These are phyloP conservation scores for Philopedon plagiatum DNA, from an alignment of 2,888 invertebrate genomes.

Conservation along the genomic window DNA sequence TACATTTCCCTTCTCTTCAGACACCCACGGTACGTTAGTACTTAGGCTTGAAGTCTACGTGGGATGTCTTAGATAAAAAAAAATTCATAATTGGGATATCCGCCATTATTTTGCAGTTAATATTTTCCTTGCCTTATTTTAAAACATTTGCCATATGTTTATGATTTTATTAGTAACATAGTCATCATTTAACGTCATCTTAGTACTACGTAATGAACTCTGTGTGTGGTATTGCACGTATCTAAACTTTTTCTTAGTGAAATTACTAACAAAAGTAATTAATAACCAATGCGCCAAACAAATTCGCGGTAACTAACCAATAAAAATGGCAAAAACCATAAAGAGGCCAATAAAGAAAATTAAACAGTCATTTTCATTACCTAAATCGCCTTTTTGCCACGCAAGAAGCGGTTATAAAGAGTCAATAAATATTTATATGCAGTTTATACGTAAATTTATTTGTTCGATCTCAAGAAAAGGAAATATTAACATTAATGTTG, in stretches of 20 bases:
- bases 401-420: slow-evolving; percentile 23
- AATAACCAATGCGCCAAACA: slow-evolving; percentile 22
- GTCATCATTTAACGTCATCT: background rate
- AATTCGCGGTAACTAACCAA: slow-evolving; percentile 18
- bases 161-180: background rate
- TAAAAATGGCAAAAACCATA: slow-evolving; percentile 24
- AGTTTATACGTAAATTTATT: slow-evolving; percentile 33
- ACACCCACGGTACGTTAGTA: too few species aligned
- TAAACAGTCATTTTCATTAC: slow-evolving; percentile 21
- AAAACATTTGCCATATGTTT: too few species aligned
- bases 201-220: background rate
- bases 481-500: slow-evolving; percentile 9
- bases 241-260: slow-evolving; percentile 24
- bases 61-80: too few species aligned
- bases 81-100: too few species aligned
- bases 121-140: too few species aligned
- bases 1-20: too few species aligned
- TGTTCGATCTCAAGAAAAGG: slow-evolving; percentile 1
- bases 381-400: slow-evolving; percentile 12
- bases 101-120: too few species aligned
- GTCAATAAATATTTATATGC: slow-evolving; percentile 33
- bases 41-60: too few species aligned
- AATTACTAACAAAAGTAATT: slow-evolving; percentile 29
- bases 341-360: slow-evolving; percentile 18
- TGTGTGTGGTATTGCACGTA: slow-evolving; percentile 30